phyloP scores from a whole-genome alignment of 2,888 invertebrate genomes.

The Pomacea canaliculata region DNA sequence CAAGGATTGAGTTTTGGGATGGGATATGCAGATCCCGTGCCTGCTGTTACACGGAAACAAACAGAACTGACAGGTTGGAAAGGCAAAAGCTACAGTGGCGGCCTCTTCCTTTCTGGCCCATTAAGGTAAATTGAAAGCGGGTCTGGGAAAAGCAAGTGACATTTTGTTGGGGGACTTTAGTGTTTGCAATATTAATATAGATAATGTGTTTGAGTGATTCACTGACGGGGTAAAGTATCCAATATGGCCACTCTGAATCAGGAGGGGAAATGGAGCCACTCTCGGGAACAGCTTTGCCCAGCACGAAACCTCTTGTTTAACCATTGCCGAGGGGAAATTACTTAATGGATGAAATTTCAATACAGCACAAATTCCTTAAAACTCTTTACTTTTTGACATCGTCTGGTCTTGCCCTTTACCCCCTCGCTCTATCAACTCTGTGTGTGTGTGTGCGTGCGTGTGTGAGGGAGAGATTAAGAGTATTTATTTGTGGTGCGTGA shows the following conservation, averaged over 20 bases:
- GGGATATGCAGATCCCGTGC: conserved; percentile 27
- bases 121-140: conserved; percentile 41
- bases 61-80: conserved; percentile 31
- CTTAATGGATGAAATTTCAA: conserved; percentile 35
- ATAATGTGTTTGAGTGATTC: conserved; percentile 40
- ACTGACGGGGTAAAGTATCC: conserved; percentile 24
- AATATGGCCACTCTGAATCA: conserved; percentile 27
- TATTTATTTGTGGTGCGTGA: not conserved
- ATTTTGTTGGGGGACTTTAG: conserved; percentile 39
- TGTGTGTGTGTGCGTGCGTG: not conserved
- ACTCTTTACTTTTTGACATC: conserved; percentile 3
- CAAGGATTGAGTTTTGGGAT: conserved; percentile 32
- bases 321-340: conserved; percentile 32
- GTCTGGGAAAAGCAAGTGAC: conserved; percentile 32
- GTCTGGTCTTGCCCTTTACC: conserved; percentile 1
- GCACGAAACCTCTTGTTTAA: conserved; percentile 26
- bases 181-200: conserved; percentile 46
- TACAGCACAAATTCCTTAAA: conserved; percentile 29
- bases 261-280: conserved; percentile 21
- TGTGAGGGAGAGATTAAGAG: not conserved
- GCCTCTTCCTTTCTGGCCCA: conserved; percentile 31
- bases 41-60: conserved; percentile 26
- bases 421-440: not conserved
- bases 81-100: conserved; percentile 29
- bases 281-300: conserved; percentile 12